Percentiles rank a stretch among this genome's conserved stretches.
phyloP scores from a whole-genome alignment of 2,888 invertebrate genomes.

The Archips xylosteana region DNA sequence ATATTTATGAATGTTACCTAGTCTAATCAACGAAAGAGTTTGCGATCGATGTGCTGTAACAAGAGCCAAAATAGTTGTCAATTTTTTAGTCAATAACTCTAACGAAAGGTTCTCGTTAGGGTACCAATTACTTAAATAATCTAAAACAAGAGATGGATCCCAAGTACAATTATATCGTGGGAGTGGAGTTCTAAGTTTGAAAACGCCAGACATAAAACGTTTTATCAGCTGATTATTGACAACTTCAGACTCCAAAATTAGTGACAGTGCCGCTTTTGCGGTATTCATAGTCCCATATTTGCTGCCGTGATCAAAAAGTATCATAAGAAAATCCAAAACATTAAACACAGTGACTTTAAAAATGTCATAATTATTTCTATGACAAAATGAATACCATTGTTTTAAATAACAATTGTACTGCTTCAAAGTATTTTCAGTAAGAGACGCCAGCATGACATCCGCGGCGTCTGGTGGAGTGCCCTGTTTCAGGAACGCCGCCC shows the following conservation, averaged over 20 bases:
- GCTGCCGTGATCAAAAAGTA: neutral
- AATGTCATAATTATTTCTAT: too few relatives aligned
- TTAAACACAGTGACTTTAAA: neutral
- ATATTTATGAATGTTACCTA: neutral
- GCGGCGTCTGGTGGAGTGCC: neutral
- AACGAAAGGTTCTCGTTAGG: neutral
- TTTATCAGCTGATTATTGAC: neutral
- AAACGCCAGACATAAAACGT: too few relatives aligned
- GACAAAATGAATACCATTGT: too few relatives aligned
- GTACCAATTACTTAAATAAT: neutral
- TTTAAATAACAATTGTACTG: too few relatives aligned
- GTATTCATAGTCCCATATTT: conserved; percentile 8
- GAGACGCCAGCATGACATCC: too few relatives aligned
- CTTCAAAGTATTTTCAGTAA: too few relatives aligned
- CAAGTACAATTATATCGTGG: too few relatives aligned
- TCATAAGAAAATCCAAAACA: neutral
- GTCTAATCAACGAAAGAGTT: conserved; percentile 6
- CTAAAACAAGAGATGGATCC: neutral
- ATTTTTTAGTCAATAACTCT: neutral
- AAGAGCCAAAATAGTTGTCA: neutral
- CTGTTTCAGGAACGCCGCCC: conserved; percentile 3
- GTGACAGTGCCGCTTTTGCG: neutral
- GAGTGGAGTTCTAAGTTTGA: too few relatives aligned
- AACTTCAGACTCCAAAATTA: neutral
- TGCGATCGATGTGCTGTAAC: conserved; percentile 4